These are phyloP conservation scores for Prorops nasuta DNA, from an alignment of 1,140 invertebrate genomes.

Conservation along the genomic window DNA sequence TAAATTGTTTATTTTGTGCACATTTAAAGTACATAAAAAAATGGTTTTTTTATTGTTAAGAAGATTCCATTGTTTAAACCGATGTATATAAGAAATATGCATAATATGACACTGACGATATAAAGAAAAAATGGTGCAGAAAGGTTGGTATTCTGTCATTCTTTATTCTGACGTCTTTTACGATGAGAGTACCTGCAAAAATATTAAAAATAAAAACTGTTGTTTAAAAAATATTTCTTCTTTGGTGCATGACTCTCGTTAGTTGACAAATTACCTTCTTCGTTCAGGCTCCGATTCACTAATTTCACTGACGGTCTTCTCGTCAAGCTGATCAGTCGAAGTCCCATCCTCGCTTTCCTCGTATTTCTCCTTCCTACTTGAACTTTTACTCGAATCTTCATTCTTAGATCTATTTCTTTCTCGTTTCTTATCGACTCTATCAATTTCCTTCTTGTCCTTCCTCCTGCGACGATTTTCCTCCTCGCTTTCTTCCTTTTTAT, in stretches of 20 bases:
- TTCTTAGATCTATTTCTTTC: constrained; percentile 16
- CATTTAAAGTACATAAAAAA: no score
- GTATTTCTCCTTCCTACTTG: constrained; percentile 15
- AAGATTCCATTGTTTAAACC: constrained; percentile 57
- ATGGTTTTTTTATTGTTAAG: constrained; percentile 38
- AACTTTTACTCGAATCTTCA: constrained; percentile 22
- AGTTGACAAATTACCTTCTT: constrained; percentile 34
- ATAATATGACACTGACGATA: constrained; percentile 57
- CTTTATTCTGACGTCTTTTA: constrained; percentile 42
- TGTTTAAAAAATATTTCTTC: no score
- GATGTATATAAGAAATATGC: constrained; percentile 60
- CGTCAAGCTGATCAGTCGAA: constrained; percentile 15
- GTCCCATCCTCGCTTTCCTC: constrained; percentile 23
- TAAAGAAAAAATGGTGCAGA: constrained; percentile 61
- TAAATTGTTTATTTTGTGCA: no score
- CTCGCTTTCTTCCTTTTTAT: no score
- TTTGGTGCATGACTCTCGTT: no score
- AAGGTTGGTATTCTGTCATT: constrained; percentile 62
- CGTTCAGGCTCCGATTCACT: constrained; percentile 32
- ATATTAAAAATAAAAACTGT: no score
- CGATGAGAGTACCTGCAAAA: constrained; percentile 34
- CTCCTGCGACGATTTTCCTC: no score
- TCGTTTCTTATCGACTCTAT: no score
- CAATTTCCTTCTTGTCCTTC: no score
- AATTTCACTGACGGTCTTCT: constrained; percentile 21